Conservation (phyloP, 2,797 vertebrate species). For the Allenopithecus nigroviridis region DNA sequence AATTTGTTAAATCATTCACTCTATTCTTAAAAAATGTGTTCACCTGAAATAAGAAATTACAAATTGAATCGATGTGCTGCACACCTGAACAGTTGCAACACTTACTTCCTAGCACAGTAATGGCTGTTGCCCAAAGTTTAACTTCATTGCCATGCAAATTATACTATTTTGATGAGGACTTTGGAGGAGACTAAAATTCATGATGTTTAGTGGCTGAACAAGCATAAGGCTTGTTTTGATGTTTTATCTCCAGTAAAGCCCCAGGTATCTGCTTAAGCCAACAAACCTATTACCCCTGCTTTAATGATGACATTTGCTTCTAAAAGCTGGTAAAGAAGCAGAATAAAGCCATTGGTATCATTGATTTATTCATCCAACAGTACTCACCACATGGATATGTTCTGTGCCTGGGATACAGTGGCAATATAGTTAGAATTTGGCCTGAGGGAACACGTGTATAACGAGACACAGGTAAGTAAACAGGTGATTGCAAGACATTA, state of each 20-base stretch:
- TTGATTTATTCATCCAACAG: neutral
- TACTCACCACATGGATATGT: neutral
- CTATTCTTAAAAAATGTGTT: slow-evolving; percentile 36
- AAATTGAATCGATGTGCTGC: neutral
- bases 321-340: neutral
- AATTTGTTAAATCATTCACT: neutral
- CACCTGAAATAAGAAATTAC: neutral
- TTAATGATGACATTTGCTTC: neutral
- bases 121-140: neutral
- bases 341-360: neutral
- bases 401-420: neutral
- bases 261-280: neutral
- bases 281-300: neutral
- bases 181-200: neutral
- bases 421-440: neutral
- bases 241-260: neutral
- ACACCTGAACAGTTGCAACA: neutral
- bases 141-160: neutral
- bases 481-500: neutral
- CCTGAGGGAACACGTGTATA: neutral
- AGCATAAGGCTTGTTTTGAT: neutral
- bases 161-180: neutral
- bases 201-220: neutral
- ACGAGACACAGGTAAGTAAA: neutral
- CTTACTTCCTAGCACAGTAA: neutral